Conservation (phyloP, 2,113 vertebrate species). For the Chaetura pelagica region DNA sequence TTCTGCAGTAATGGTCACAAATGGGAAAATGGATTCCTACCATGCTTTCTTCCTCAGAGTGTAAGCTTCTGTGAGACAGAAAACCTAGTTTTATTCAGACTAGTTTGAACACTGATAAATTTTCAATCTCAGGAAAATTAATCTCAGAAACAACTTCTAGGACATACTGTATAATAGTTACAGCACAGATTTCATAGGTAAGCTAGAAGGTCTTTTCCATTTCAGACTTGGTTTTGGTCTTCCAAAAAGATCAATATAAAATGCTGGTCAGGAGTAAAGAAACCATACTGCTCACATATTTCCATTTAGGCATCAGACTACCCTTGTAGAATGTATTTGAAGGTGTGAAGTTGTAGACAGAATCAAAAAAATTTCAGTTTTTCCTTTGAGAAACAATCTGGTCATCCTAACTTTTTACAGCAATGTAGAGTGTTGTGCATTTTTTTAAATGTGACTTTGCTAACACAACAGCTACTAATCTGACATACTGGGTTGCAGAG, state of each 20-base stretch:
- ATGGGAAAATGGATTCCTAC: neutral
- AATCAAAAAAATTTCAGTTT: neutral
- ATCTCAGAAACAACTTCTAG: neutral
- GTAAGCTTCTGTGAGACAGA: neutral
- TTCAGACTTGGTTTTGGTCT: neutral
- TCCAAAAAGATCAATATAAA: neutral
- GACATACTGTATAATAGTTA: neutral
- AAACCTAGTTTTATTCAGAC: neutral
- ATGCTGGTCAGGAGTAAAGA: neutral
- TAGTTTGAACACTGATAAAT: neutral
- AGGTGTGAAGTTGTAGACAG: neutral
- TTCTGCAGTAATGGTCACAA: neutral
- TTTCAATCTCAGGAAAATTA: neutral
- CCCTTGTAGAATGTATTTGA: neutral
- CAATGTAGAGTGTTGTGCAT: neutral
- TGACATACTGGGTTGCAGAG: neutral
- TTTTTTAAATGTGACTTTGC: neutral
- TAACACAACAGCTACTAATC: neutral
- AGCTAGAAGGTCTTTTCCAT: neutral
- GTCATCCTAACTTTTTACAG: neutral
- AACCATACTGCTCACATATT: neutral
- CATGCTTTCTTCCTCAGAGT: neutral
- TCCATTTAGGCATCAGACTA: neutral
- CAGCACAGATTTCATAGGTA: neutral
- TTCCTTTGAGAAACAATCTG: neutral